Base-by-base conservation (phyloP, 2,113 vertebrate genomes). In the Zootoca vivipara region DNA sequence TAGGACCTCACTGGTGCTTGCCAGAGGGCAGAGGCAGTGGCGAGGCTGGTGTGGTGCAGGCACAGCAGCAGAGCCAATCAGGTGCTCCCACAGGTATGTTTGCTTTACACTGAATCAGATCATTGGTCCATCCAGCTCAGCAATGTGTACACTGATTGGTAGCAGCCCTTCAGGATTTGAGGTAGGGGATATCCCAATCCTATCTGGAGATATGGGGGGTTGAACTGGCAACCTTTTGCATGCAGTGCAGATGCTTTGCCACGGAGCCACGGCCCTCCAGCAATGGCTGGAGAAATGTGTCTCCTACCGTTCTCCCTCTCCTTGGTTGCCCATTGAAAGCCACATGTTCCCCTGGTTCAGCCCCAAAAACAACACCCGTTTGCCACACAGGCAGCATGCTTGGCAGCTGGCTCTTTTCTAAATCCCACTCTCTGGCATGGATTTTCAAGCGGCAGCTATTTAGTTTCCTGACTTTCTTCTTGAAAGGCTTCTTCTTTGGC, bases 401-500 rank as follows among this genome's bases (percentile, higher is more conserved):
- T 91, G 82, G 93, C 95, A 96, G 96, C 94, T 95, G 93, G n/a
- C 69, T 89, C 85, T 85, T 87, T 83, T 95, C 95, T 86, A 96
- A 69, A 93, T 93, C 93, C 89, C 85, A 91, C 92, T 90, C 94
- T 94, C 91, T 38, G 93, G 94, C 90, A 92, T 85, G 89, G 92
- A 94, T 96, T 96, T 96, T 89, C 82, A 82, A 93, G 88, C 78
- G 65, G 80, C 30, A 91, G 85, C 72, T 94, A 93, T 94, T 93
- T 89, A 87, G 89, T 69, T 72, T 0, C 92, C 82, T 24, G 1
- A 78, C 24, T 86, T 85, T 85, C 72, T 67, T 85, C 93, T 83
- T 46, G 93, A 92, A 91, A 78, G 77, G 56, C 91, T 90, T 83
- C 90, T 96, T 87, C 90, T 92, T 93, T 92, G 84, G 87, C 92